phyloP scores from a whole-genome alignment of 2,888 invertebrate genomes.

The Ophion ellenae region DNA sequence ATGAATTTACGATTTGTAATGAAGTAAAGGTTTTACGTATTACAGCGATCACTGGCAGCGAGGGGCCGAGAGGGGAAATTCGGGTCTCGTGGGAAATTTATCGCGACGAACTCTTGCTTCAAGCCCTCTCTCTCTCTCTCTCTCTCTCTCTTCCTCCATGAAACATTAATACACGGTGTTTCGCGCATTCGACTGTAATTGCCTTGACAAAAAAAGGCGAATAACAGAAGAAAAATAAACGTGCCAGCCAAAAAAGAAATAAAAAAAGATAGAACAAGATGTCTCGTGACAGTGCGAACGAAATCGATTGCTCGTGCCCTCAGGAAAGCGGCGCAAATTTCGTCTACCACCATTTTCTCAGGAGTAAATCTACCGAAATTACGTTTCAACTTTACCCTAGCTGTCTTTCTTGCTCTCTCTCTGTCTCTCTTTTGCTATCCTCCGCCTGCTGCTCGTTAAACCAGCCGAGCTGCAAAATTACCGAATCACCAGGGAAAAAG shows the following conservation, averaged over 20 bases:
- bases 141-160: constrained; percentile 2
- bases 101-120: constrained; percentile 25
- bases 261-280: neutral
- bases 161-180: constrained; percentile 32
- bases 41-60: neutral
- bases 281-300: neutral
- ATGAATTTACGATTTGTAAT: constrained; percentile 51
- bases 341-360: too few relatives aligned
- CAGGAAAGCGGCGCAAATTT: too few relatives aligned
- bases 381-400: too few relatives aligned
- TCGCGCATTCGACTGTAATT: constrained; percentile 27
- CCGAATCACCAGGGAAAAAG: too few relatives aligned
- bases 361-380: too few relatives aligned
- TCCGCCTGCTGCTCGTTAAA: too few relatives aligned
- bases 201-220: constrained; percentile 5
- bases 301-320: neutral
- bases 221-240: neutral
- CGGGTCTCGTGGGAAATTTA: constrained; percentile 61
- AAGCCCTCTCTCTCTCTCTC: constrained; percentile 18
- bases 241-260: too few relatives aligned
- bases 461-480: too few relatives aligned
- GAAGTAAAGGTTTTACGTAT: constrained; percentile 56
- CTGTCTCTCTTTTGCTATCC: too few relatives aligned
- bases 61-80: constrained; percentile 2
- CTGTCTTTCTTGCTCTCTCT: too few relatives aligned